Base-by-base conservation (phyloP, 2,888 invertebrate genomes). In the Plagodis dolabraria region DNA sequence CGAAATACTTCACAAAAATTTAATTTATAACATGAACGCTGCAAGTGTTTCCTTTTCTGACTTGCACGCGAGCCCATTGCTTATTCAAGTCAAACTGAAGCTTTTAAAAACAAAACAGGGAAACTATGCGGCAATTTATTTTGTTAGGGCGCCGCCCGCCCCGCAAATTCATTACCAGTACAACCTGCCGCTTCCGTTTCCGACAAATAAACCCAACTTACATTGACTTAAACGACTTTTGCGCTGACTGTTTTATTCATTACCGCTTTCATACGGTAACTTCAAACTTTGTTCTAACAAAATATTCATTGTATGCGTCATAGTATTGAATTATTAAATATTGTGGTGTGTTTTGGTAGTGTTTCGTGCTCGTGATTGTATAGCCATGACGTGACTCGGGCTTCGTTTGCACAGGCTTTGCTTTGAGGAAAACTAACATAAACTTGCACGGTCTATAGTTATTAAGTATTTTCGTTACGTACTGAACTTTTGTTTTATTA, bases 161-260 rank as follows among this genome's bases (percentile, higher is more conserved):
- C 83, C 80, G 89, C 89, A 86, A 91, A 91, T 92, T 92, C 90
- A 92, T 92, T 92, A 92, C 88, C 74, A 80, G 80, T 81, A 86
- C 83, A 85, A 88, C 81, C 85, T 80, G 85, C 82, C 80, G 86
- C 90, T 92, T 91, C 91, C 90, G 91, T 83, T 89, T 90, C 89
- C 91, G 84, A 65, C 71, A 69, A 55, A 54, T 67, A 45, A 60
- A 65, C 61, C 56, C 53, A 58, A 53, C 53, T 55, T 86, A 83
- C 86, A 80, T 63, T 68, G 68, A 54, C 60, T 65, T 42, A 54
- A 58, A 11, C 52, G 57, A 66, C 56, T 44, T 51, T 57, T 55
- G 12, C 35, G 9, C 7, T n/a, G 4, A 22, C 5, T 53, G 63
- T n/a, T 0, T 5, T 1, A 50, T 75, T 57, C 81, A 80, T 72